A percentile compares a stretch with the other conserved stretches of the same genome.
phyloP scores from a whole-genome alignment of 53 echinoderm and acorn worm species.

The Mesocentrotus franciscanus region DNA sequence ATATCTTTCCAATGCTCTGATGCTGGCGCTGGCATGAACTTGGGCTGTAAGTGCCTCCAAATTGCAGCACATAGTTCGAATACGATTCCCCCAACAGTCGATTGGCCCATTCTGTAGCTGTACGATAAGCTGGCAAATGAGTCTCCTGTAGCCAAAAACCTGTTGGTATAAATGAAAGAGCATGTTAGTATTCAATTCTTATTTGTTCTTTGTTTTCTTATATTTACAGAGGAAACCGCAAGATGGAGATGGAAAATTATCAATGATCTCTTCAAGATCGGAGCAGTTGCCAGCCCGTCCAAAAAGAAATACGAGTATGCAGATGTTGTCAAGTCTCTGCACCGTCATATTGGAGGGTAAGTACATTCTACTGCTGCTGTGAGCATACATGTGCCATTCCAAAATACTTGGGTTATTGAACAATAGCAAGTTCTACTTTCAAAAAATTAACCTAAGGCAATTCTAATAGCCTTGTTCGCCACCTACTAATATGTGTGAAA shows the following conservation, averaged over 20 bases:
- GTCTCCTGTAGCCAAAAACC: background rate
- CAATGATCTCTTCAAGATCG: background rate
- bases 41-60: background rate
- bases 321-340: background rate
- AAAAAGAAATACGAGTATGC: background rate
- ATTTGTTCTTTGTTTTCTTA: too few relatives aligned
- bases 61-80: background rate
- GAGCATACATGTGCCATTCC: too few relatives aligned
- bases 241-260: background rate
- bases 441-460: too few relatives aligned
- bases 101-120: background rate
- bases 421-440: too few relatives aligned
- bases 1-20: background rate
- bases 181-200: too few relatives aligned
- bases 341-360: background rate
- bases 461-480: too few relatives aligned
- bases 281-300: background rate
- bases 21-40: background rate
- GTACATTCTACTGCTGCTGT: background rate
- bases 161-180: too few relatives aligned
- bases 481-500: too few relatives aligned
- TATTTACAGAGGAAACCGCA: background rate
- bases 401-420: background rate
- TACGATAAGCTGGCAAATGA: background rate
- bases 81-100: background rate